phyloP scores from a whole-genome alignment of 2,113 vertebrate genomes.

The Nannobrachium achirus region DNA sequence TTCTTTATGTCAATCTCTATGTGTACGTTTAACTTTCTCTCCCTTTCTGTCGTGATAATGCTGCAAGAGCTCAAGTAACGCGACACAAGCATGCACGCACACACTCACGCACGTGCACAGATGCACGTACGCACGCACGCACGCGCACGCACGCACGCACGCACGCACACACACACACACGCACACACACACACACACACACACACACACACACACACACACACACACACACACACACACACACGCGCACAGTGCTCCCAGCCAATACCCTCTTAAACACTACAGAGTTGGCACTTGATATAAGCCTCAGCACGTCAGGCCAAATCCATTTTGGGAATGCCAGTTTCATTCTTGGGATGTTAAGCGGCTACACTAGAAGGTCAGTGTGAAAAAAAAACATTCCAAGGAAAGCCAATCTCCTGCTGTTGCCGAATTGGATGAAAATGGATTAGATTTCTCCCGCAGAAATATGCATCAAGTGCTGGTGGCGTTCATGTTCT shows the following conservation, averaged over 20 bases:
- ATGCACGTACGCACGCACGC: too few species aligned
- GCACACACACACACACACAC: conserved; percentile 35
- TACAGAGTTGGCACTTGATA: conserved; percentile 65
- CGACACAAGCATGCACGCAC: too few species aligned
- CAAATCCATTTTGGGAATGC: conserved; percentile 68
- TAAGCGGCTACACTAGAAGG: conserved; percentile 70
- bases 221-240: conserved; percentile 16
- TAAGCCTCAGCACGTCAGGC: conserved; percentile 67
- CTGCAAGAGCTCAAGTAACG: too few species aligned
- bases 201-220: conserved; percentile 27
- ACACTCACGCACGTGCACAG: not conserved
- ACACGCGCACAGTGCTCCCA: conserved; percentile 11
- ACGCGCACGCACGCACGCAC: too few species aligned
- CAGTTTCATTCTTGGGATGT: conserved; percentile 71
- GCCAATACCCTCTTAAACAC: conserved; percentile 67
- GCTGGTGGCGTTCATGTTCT: conserved; percentile 29
- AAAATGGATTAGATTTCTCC: conserved; percentile 58
- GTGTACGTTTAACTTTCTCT: too few species aligned
- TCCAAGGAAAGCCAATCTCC: conserved; percentile 51
- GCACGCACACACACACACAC: too few species aligned
- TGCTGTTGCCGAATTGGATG: conserved; percentile 44
- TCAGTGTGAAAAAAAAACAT: conserved; percentile 59
- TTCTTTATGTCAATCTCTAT: too few species aligned
- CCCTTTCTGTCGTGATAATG: not conserved
- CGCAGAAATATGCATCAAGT: conserved; percentile 50